Evolutionary conservation across 2,888 invertebrate species (phyloP), one percentile per base, ranked within the genome.

Genomic region (Caenorhabditis angaria): DNA sequence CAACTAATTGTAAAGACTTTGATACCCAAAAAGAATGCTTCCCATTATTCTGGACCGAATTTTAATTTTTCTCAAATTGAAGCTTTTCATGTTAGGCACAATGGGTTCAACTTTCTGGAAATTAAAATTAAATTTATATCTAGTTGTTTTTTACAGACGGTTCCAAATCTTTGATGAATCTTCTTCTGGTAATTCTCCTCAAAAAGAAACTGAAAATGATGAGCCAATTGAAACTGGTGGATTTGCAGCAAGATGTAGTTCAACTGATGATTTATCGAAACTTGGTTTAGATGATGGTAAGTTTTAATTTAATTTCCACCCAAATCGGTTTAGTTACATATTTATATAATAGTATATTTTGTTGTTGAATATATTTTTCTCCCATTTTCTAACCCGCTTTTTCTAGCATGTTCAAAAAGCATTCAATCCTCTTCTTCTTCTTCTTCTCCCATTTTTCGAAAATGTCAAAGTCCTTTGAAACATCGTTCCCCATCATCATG

Each of bases 161-260:
- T 70, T 70, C 61, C 58, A 61, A 12, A 55, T 70, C 1, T 70
- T 70, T 20, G 65, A 66, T 51, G 61, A 58, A 12, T n/a, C 56
- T 12, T 60, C 27, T 25, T 14, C 60, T 18, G 69, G 56, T 12
- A 27, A 4, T 12, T 61, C 32, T 27, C 14, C 59, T 12, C 20
- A 51, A 32, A 25, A 62, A 10, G 32, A 64, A 51, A 50, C 35
- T 24, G 25, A 59, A 2, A 57, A 57, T 8, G 32, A 47, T 18
- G 56, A 54, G 5, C 50, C 20, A 25, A n/a, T n/a, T n/a, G n/a
- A n/a, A n/a, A 57, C 32, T 4, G 55, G n/a, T 8, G 65, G 72
- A 20, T 65, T 66, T 8, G 76, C 76, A 0, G 72, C 78, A 1
- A 76, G 73, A 47, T 78, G 78, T 53, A 68, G 59, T 55, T 78